Evolutionary conservation across 2,888 invertebrate species (phyloP).

Genomic region (Rosalia funebris): DNA sequence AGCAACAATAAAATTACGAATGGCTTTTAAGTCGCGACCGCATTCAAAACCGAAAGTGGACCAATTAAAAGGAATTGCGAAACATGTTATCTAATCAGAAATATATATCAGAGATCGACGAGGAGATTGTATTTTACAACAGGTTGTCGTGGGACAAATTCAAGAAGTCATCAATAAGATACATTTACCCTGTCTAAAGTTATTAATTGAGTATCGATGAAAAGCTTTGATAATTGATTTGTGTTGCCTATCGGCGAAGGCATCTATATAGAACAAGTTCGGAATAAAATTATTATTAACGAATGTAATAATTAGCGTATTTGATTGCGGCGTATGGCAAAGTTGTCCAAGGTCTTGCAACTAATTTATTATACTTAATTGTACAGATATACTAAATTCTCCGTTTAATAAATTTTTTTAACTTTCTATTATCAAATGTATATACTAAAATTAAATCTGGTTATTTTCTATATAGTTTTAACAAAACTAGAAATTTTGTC

Average conservation of each 20-base stretch:
- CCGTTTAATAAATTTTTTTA: too few relatives aligned
- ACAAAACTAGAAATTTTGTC: too few relatives aligned
- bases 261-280: constrained; percentile 18
- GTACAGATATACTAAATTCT: too few relatives aligned
- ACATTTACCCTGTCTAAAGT: constrained; percentile 6
- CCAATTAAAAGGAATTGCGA: constrained; percentile 12
- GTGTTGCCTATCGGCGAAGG: constrained; percentile 3
- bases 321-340: not conserved
- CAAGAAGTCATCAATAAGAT: constrained; percentile 1
- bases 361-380: too few relatives aligned
- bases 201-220: constrained; percentile 14
- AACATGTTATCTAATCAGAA: constrained; percentile 15
- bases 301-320: constrained; percentile 6
- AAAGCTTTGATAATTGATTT: constrained; percentile 19
- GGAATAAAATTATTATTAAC: constrained; percentile 23
- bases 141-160: constrained; percentile 8
- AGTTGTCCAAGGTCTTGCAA: not conserved
- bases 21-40: constrained; percentile 5
- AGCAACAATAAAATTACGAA: too few relatives aligned
- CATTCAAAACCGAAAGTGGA: constrained; percentile 21
- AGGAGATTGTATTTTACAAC: constrained; percentile 7
- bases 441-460: too few relatives aligned
- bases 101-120: constrained; percentile 2
- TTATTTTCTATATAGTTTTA: too few relatives aligned
- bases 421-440: too few relatives aligned